phyloP scores from a whole-genome alignment of 2,113 vertebrate species.

The Crypturellus undulatus region DNA sequence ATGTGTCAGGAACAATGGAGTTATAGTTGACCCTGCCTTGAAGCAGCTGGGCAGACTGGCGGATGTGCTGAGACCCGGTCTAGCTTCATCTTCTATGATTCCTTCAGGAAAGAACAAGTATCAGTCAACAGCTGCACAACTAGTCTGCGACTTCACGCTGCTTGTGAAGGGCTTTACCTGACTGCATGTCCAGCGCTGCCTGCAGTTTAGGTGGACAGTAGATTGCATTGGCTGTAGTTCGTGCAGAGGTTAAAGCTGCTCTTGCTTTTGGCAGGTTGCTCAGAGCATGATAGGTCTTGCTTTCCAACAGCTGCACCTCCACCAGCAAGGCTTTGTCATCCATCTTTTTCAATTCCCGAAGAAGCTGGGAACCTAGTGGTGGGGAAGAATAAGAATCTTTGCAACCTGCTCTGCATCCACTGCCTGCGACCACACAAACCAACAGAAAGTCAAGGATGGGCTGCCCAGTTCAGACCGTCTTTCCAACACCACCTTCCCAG shows the following conservation, averaged over 20 bases:
- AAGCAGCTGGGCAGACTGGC: not conserved
- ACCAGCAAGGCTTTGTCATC: conserved; percentile 99
- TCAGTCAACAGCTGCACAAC: fast-evolving
- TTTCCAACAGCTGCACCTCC: conserved; percentile 97
- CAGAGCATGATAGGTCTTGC: conserved; percentile 98
- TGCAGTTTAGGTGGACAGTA: conserved; percentile 99
- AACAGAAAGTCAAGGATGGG: not conserved
- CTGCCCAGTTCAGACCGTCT: not conserved
- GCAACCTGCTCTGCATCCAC: not conserved
- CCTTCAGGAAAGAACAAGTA: not conserved
- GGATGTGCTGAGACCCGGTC: not conserved
- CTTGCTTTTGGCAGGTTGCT: conserved; percentile 98
- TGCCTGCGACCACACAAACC: fast-evolving
- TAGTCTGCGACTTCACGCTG: fast-evolving
- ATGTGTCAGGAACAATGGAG: not conserved
- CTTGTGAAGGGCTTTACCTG: conserved; percentile 79
- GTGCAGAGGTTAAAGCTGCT: conserved; percentile 96
- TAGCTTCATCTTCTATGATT: not conserved
- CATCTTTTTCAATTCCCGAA: conserved; percentile 98
- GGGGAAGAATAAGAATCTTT: not conserved
- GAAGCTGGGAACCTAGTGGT: conserved; percentile 89
- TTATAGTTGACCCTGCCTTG: not conserved
- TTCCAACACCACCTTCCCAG: not conserved
- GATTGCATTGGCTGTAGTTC: conserved; percentile 98
- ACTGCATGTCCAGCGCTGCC: conserved; percentile 98